Evolutionary conservation across 1,140 invertebrate species (phyloP).

Genomic region (Meloidogyne hapla): DNA sequence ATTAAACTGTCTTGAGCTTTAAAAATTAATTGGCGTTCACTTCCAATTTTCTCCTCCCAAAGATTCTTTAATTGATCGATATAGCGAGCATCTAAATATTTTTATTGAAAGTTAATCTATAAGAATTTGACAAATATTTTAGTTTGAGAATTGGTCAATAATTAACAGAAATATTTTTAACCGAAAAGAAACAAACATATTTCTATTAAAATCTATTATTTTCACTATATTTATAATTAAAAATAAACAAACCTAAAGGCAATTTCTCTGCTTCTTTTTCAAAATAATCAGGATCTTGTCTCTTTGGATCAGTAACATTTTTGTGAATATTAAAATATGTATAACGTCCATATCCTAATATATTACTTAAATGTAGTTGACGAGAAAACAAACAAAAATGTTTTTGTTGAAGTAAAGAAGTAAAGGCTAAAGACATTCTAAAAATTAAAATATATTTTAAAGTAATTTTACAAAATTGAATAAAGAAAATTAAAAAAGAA

Average conservation of each 20-base stretch:
- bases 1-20: conserved; percentile 58
- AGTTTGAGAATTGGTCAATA: no score
- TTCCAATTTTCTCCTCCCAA: conserved; percentile 59
- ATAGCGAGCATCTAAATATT: conserved; percentile 57
- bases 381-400: background rate
- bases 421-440: background rate
- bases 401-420: background rate
- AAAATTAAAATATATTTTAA: background rate
- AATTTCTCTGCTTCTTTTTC: conserved; percentile 57
- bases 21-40: conserved; percentile 57
- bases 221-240: background rate
- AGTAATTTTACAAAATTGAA: no score
- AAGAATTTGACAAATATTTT: no score
- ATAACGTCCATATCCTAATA: background rate
- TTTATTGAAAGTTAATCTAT: background rate
- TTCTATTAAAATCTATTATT: background rate
- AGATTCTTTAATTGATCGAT: conserved; percentile 54
- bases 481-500: no score
- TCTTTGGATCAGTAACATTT: conserved; percentile 58
- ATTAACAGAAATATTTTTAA: no score
- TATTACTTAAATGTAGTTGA: background rate
- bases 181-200: background rate
- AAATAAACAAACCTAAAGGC: conserved; percentile 48
- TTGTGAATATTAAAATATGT: conserved; percentile 53
- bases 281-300: conserved; percentile 61